These are phyloP conservation scores for Temnothorax longispinosus DNA, from an alignment of 1,140 invertebrate species.

Conservation along the genomic window DNA sequence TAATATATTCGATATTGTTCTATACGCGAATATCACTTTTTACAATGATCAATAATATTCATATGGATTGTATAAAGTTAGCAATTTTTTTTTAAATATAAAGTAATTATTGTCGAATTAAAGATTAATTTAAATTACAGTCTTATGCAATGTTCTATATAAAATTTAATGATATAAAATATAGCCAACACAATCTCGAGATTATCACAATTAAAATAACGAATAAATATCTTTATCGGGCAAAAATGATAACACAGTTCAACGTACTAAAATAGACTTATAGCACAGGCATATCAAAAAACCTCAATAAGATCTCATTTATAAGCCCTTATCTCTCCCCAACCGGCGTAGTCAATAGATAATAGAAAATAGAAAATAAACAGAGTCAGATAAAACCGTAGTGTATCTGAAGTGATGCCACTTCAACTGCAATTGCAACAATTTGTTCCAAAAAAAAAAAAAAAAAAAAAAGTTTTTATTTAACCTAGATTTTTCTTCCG, in stretches of 20 bases:
- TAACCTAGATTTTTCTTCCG: not conserved
- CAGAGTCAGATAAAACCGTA: not conserved
- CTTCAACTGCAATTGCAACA: constrained; percentile 25
- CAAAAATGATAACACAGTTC: constrained; percentile 18
- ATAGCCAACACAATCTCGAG: not conserved
- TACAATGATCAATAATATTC: not conserved
- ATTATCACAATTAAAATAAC: constrained; percentile 25
- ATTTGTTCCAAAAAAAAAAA: not conserved
- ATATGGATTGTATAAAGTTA: not conserved
- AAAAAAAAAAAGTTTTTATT: not conserved
- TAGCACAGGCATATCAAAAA: not conserved
- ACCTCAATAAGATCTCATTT: constrained; percentile 11
- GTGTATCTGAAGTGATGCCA: constrained; percentile 30
- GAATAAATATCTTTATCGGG: not conserved
- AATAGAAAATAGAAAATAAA: constrained; percentile 36
- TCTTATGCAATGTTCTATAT: not conserved
- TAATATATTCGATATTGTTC: not conserved
- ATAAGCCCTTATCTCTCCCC: constrained; percentile 11
- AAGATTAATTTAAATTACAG: not conserved
- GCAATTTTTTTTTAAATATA: not conserved
- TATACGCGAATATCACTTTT: not conserved
- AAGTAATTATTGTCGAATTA: not conserved
- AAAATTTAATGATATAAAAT: not conserved
- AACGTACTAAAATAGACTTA: constrained; percentile 11
- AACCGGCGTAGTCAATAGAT: not conserved